These are phyloP conservation scores for Paramuricea clavata DNA, from an alignment of 92 coral and sea anemone species.

Conservation along the genomic window DNA sequence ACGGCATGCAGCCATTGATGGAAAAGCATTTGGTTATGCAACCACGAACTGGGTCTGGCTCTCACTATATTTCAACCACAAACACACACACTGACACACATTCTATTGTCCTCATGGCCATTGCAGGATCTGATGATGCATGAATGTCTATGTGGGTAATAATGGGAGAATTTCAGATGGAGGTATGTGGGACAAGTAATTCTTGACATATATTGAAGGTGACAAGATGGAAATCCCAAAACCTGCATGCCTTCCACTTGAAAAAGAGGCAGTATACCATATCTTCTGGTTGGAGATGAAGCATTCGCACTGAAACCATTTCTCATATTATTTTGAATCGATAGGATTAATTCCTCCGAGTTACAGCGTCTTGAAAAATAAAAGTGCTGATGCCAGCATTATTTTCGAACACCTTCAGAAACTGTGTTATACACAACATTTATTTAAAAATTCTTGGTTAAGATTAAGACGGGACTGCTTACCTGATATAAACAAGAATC, in stretches of 20 bases:
- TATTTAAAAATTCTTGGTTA: too few species aligned
- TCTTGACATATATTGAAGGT: constrained; percentile 33
- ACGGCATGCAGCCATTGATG: constrained; percentile 51
- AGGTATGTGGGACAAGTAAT: constrained; percentile 62
- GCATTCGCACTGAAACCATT: too few species aligned
- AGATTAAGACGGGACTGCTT: too few species aligned
- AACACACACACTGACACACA: constrained; percentile 51
- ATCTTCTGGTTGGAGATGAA: constrained; percentile 35
- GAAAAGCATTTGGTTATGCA: constrained; percentile 61
- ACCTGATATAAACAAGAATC: too few species aligned
- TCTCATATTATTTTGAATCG: too few species aligned
- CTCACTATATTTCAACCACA: constrained; percentile 52
- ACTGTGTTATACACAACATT: too few species aligned
- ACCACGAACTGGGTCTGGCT: constrained; percentile 42
- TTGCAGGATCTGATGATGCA: constrained; percentile 63
- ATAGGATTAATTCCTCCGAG: too few species aligned
- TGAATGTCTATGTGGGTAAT: constrained; percentile 49
- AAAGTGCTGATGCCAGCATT: too few species aligned
- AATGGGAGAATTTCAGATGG: constrained; percentile 59
- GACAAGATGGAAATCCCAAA: constrained; percentile 31
- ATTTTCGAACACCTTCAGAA: too few species aligned
- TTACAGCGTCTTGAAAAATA: too few species aligned
- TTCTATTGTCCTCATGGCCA: constrained; percentile 54
- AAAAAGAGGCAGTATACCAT: not conserved
- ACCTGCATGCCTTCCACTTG: constrained; percentile 15